Percentiles rank a stretch among this genome's conserved stretches.
phyloP scores from a whole-genome alignment of 2,888 invertebrate species.

The Ichneumon xanthorius region DNA sequence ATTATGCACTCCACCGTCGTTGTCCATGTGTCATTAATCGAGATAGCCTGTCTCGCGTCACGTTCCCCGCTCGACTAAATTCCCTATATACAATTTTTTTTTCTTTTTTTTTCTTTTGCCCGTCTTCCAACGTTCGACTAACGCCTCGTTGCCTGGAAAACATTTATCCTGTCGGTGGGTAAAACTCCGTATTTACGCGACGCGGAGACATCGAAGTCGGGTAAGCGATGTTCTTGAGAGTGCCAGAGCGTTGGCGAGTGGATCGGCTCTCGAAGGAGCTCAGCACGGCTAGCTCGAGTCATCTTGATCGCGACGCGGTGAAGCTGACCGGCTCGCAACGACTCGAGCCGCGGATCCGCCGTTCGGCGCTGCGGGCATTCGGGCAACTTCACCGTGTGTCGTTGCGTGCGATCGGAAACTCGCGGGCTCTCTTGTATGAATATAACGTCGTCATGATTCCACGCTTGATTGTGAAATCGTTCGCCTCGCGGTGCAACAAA shows the following conservation, averaged over 20 bases:
- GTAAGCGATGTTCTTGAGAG: constrained; percentile 7
- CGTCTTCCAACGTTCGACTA: constrained; percentile 5
- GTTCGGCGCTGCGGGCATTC: not conserved
- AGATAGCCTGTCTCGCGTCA: constrained; percentile 41
- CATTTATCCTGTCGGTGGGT: no score
- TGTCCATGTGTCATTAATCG: constrained; percentile 53
- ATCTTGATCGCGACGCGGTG: not conserved
- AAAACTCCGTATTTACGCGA: not conserved
- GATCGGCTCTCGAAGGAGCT: not conserved
- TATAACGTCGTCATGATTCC: constrained; percentile 79
- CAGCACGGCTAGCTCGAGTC: not conserved
- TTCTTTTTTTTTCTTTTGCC: not conserved
- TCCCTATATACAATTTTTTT: constrained; percentile 6
- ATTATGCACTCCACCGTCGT: not conserved
- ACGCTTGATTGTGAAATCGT: constrained; percentile 78
- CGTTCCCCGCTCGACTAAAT: constrained; percentile 39
- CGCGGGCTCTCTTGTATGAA: constrained; percentile 61
- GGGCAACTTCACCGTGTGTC: constrained; percentile 37
- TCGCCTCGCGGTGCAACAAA: constrained; percentile 70
- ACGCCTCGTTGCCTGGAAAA: not conserved
- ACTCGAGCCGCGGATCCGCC: not conserved
- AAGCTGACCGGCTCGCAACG: constrained; percentile 21
- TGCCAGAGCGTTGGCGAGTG: not conserved
- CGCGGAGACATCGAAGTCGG: constrained; percentile 2
- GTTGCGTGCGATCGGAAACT: not conserved